Conservation (phyloP, 2,888 invertebrate genomes). For the Smittia sp. region DNA sequence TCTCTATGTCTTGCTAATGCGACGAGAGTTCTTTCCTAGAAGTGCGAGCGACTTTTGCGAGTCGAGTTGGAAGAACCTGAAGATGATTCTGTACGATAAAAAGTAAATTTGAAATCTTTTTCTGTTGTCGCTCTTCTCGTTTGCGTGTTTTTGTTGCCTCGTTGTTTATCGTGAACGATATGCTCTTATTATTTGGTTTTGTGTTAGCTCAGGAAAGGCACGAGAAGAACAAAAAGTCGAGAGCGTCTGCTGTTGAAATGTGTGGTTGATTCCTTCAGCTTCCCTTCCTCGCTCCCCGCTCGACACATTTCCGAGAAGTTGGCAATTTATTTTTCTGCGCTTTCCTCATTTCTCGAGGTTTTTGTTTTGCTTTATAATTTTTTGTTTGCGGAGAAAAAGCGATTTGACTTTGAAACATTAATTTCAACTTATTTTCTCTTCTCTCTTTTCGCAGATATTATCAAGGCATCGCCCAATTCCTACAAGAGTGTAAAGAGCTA, state of each 20-base stretch:
- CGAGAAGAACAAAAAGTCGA: not conserved
- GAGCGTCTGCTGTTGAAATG: slow-evolving; percentile 37
- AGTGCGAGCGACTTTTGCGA: too few relatives aligned
- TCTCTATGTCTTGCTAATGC: too few relatives aligned
- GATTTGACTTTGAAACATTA: not conserved
- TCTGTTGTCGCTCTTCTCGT: not conserved
- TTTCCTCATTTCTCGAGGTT: not conserved
- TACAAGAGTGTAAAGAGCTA: slow-evolving; percentile 49
- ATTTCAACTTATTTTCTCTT: slow-evolving; percentile 26
- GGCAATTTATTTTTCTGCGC: slow-evolving; percentile 19
- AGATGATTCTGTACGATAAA: not conserved
- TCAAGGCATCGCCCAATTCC: slow-evolving; percentile 50
- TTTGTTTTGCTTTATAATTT: not conserved
- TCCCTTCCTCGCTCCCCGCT: not conserved
- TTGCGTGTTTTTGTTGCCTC: slow-evolving; percentile 3
- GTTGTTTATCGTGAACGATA: slow-evolving; percentile 4
- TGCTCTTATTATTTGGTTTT: not conserved
- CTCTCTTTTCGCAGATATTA: slow-evolving; percentile 48
- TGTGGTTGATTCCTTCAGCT: slow-evolving; percentile 23
- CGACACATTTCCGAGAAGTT: slow-evolving; percentile 23
- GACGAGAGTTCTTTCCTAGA: too few relatives aligned
- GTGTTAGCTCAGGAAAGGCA: not conserved
- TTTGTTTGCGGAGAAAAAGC: not conserved
- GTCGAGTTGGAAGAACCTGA: too few relatives aligned
- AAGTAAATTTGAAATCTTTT: not conserved